Base-by-base conservation (phyloP, 2,888 invertebrate species). In the Drosophila hamatofila region DNA sequence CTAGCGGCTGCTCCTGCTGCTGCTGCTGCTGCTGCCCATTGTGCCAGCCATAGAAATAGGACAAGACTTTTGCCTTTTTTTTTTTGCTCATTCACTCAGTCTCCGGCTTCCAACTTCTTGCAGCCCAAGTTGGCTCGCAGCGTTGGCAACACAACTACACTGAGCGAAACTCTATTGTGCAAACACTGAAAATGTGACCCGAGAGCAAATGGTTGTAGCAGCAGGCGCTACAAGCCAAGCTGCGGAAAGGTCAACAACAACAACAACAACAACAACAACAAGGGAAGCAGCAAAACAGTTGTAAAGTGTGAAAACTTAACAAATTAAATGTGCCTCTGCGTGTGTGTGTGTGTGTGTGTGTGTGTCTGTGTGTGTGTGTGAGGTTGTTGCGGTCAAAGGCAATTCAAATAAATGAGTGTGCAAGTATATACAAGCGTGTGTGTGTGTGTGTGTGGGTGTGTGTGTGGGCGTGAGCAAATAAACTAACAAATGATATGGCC, bases 271-370 rank as follows among this genome's bases (percentile, higher is more conserved):
- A 25, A 23, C 42, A 44, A 9, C 25, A 27, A 16, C 33, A 14
- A 57, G 67, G 59, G 63, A 42, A 52, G 58, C 70, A 70, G 68
- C 68, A 65, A 52, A 77, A 70, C 74, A 65, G 61, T 57, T 73
- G 74, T 63, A 61, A 81, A 72, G 84, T 87, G 90, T 81, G 80
- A 90, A 89, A 89, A 81, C 87, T 88, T 81, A 87, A 90, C 85
- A 89, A 89, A 82, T 89, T 74, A 89, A 81, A 72, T 81, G 73
- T 58, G 84, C 67, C 60, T 66, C 41, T 4, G 23, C 44, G 55
- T 35, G 9, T 35, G 35, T 23, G 37, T 21, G 48, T 30, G 21
- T 18, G 44, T 49, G 35, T 16, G 25, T n/a, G 51, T 42, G 27
- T 27, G 8, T 30, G 23, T 27, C 30, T 33, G n/a, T 18, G 44